Base-by-base conservation (phyloP, 2,888 invertebrate genomes). In the Gortyna flavago region DNA sequence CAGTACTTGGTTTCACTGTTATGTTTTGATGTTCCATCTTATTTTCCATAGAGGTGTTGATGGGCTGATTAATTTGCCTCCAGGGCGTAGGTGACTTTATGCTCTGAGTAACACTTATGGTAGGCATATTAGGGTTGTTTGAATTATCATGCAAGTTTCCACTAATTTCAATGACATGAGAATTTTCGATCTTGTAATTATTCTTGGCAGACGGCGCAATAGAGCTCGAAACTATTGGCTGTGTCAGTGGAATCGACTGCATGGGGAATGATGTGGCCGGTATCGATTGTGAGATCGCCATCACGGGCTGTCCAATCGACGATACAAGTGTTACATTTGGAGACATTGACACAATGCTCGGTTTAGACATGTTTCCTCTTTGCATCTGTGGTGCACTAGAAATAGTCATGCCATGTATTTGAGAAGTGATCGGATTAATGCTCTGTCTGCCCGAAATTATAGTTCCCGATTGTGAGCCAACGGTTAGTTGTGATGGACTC, bases 351-450 rank as follows among this genome's bases (percentile, higher is more conserved):
- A 97, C 93, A 87, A 91, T 93, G 72, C 89, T 93, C 11, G 92
- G 91, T 87, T 96, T 96, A 7, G 95, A 91, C 72, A 95, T 92
- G 80, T 92, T 94, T 8, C 90, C 87, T 87, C 95, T 93, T 78
- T 95, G 95, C 68, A 95, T 93, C 85, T 96, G 96, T 8, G 94
- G 89, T n/a, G 94, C 81, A 79, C 92, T 96, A 29, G 94, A 94
- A 86, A 96, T 89, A 72, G 94, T 93, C 96, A 96, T 95, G 80
- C 92, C 93, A 82, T 96, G 96, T 87, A 97, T 96, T 85, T 97
- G 97, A 48, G 97, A 96, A 71, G 97, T 97, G 68, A 96, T 96
- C 7, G 97, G 97, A 89, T 95, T 96, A n/a, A 97, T 91, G 83
- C 90, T 95, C 72, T 94, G 95, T 83, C 96, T 93, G 72, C 95